Percentiles rank a stretch among this genome's conserved stretches.
Conservation (phyloP, 2,797 vertebrate genomes). For the Antennarius maculatus region DNA sequence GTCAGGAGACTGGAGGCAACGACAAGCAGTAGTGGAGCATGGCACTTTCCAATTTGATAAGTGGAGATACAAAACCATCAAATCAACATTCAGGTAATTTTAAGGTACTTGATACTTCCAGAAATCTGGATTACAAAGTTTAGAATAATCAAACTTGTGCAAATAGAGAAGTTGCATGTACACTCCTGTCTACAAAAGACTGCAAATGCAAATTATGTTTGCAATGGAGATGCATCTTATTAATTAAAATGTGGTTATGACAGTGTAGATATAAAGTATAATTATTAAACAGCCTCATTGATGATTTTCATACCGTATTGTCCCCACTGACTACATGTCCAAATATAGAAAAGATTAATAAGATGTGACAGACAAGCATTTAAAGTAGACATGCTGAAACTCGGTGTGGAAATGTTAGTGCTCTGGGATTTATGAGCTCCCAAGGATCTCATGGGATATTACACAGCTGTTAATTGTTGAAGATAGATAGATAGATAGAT, state of each 20-base stretch:
- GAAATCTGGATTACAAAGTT: constrained; percentile 49
- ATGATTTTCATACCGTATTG: constrained; percentile 41
- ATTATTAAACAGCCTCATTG: constrained; percentile 67
- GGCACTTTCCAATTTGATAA: constrained; percentile 68
- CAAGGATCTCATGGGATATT: constrained; percentile 65
- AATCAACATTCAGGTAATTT: constrained; percentile 43
- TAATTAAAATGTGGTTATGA: constrained; percentile 74
- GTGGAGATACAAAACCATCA: constrained; percentile 41
- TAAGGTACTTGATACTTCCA: constrained; percentile 60
- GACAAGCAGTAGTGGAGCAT: constrained; percentile 65
- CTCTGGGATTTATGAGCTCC: constrained; percentile 67
- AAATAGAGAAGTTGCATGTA: constrained; percentile 56
- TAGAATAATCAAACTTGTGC: constrained; percentile 37
- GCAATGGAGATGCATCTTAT: constrained; percentile 54
- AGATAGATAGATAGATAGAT: background rate
- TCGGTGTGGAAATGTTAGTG: constrained; percentile 52
- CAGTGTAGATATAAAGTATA: constrained; percentile 68
- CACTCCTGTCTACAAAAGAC: constrained; percentile 39
- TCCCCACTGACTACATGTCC: constrained; percentile 8
- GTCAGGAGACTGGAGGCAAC: constrained; percentile 40
- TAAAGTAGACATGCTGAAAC: constrained; percentile 30
- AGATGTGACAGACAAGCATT: constrained; percentile 57
- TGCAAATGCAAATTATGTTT: constrained; percentile 47
- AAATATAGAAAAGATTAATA: constrained; percentile 66
- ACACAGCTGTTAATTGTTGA: constrained; percentile 56